Percentiles rank a stretch among this genome's conserved stretches.
phyloP scores from a whole-genome alignment of 1,140 invertebrate species.

The Drosophila repletoides region DNA sequence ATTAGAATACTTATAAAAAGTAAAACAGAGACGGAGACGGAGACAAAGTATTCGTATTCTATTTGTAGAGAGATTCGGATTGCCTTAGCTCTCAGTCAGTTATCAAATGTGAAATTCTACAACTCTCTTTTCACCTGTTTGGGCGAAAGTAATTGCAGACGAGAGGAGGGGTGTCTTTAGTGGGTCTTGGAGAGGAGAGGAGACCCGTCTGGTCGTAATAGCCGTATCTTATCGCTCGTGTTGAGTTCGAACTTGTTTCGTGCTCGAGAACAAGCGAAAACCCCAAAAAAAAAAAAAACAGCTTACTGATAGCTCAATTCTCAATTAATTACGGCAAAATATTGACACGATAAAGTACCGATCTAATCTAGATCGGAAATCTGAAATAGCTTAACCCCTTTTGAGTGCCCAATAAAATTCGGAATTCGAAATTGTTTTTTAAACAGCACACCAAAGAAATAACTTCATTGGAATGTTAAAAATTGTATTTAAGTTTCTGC shows the following conservation, averaged over 20 bases:
- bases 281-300: too few species aligned
- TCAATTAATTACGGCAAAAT: constrained; percentile 50
- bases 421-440: constrained; percentile 54
- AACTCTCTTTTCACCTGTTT: constrained; percentile 8
- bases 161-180: background rate
- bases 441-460: constrained; percentile 81
- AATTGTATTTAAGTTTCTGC: constrained; percentile 74
- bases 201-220: background rate
- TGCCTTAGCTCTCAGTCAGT: constrained; percentile 33
- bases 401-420: constrained; percentile 12
- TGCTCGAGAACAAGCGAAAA: constrained; percentile 17
- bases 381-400: background rate
- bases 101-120: constrained; percentile 1
- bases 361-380: background rate
- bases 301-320: constrained; percentile 41
- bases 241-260: constrained; percentile 32
- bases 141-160: constrained; percentile 51
- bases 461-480: constrained; percentile 80
- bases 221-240: constrained; percentile 52
- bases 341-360: background rate
- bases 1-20: constrained; percentile 66
- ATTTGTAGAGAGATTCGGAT: constrained; percentile 56
- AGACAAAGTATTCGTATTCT: constrained; percentile 36
- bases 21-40: constrained; percentile 24
- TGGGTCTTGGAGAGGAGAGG: background rate